These are phyloP conservation scores for Corvus hawaiiensis DNA, from an alignment of 2,113 vertebrate genomes.

Conservation along the genomic window DNA sequence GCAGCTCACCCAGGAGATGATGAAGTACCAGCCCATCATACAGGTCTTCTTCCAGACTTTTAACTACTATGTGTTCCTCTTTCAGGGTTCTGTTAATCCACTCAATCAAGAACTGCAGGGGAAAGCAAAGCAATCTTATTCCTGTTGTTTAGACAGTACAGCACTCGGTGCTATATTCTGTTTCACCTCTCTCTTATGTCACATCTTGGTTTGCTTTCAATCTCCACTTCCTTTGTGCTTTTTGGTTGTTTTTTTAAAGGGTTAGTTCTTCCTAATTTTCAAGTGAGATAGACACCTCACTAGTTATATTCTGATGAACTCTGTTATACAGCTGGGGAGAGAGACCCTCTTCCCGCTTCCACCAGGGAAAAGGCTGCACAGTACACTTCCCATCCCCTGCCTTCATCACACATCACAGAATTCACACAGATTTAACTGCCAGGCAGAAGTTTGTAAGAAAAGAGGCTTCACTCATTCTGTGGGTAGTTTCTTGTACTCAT, in stretches of 20 bases:
- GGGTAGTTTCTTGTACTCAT: background rate
- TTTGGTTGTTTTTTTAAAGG: background rate
- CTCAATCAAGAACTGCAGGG: conserved; percentile 73
- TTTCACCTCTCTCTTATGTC: background rate
- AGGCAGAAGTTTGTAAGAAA: background rate
- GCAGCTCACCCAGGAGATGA: conserved; percentile 86
- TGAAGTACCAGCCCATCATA: conserved; percentile 92
- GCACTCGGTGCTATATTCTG: accelerated
- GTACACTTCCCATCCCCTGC: background rate
- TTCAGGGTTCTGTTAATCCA: conserved; percentile 89
- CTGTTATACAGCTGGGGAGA: background rate
- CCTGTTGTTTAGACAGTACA: background rate
- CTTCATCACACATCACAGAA: background rate
- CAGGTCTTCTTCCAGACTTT: conserved; percentile 87
- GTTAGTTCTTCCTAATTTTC: background rate
- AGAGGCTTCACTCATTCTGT: background rate
- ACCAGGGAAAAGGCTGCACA: background rate
- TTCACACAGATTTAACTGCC: background rate
- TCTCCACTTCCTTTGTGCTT: background rate
- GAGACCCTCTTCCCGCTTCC: background rate
- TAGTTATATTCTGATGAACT: background rate
- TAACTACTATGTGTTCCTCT: conserved; percentile 86
- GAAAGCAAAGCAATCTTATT: background rate
- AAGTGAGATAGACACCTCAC: background rate
- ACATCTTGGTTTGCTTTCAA: background rate